phyloP scores from a whole-genome alignment of 35 echinoderm and acorn worm genomes.

The Apostichopus californicus region DNA sequence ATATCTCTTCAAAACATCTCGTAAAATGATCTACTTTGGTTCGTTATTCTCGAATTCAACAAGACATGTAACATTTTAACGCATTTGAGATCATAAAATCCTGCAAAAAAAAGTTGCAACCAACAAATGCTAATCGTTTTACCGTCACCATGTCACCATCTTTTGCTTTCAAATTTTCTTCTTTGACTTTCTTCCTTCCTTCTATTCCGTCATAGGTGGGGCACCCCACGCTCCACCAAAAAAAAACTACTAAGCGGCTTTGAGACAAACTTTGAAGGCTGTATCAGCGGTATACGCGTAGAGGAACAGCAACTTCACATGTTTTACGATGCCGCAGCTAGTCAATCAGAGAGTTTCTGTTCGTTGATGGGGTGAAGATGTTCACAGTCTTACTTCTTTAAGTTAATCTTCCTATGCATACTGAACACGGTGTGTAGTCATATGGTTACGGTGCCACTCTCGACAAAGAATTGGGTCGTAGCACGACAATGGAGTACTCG shows the following conservation, averaged over 20 bases:
- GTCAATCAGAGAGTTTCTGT: slow-evolving; percentile 35
- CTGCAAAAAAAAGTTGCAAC: too few relatives aligned
- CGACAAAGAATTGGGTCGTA: neutral
- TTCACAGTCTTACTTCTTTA: neutral
- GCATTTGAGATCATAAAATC: too few relatives aligned
- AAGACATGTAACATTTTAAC: too few relatives aligned
- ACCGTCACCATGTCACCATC: too few relatives aligned
- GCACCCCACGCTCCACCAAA: slow-evolving; percentile 34
- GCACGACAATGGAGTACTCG: neutral
- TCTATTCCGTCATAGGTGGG: neutral
- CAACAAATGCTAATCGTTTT: too few relatives aligned
- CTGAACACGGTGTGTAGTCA: neutral
- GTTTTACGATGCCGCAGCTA: slow-evolving; percentile 22
- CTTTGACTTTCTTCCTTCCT: too few relatives aligned
- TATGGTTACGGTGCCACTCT: neutral
- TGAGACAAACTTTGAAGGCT: slow-evolving; percentile 53
- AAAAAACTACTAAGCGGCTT: slow-evolving; percentile 26
- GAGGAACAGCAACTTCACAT: slow-evolving; percentile 41
- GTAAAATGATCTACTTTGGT: too few relatives aligned
- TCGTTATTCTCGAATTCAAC: too few relatives aligned
- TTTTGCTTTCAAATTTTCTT: too few relatives aligned
- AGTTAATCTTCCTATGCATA: neutral
- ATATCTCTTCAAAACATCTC: too few relatives aligned
- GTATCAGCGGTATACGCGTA: slow-evolving; percentile 39
- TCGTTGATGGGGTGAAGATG: neutral